These are phyloP conservation scores for Hippocampus zosterae DNA, from an alignment of 2,113 vertebrate genomes.

Conservation along the genomic window DNA sequence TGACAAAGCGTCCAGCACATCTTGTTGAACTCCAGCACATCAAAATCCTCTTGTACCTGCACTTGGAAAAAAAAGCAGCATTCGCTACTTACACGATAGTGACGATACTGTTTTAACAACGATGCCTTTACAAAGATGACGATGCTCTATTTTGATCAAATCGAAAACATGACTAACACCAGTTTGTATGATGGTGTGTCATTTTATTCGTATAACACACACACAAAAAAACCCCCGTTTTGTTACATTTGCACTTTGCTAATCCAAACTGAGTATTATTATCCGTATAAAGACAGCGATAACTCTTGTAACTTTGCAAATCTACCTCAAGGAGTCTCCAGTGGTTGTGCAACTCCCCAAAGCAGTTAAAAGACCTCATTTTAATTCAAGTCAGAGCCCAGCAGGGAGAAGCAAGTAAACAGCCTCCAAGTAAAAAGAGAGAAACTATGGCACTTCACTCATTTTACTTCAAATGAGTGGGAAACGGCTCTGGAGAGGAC, in stretches of 20 bases:
- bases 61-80: neutral
- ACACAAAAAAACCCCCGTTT: neutral
- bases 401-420: constrained; percentile 47
- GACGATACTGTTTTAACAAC: too few species aligned
- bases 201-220: too few species aligned
- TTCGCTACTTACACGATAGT: neutral
- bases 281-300: neutral
- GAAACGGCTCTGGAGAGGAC: neutral
- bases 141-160: too few species aligned
- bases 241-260: too few species aligned
- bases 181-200: too few species aligned
- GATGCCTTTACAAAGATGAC: neutral
- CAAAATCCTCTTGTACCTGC: constrained; percentile 88
- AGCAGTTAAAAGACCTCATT: constrained; percentile 51
- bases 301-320: neutral
- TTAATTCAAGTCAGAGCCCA: constrained; percentile 61
- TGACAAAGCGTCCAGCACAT: constrained; percentile 97
- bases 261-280: neutral
- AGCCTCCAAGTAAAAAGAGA: constrained; percentile 38
- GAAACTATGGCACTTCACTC: constrained; percentile 39
- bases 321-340: neutral
- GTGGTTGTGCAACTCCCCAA: constrained; percentile 38
- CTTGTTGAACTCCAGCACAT: constrained; percentile 88
- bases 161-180: too few species aligned
- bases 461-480: constrained; percentile 5